Evolutionary conservation across 2,797 vertebrate genomes (phyloP).

Genomic region (Pachyuromys duprasi): DNA sequence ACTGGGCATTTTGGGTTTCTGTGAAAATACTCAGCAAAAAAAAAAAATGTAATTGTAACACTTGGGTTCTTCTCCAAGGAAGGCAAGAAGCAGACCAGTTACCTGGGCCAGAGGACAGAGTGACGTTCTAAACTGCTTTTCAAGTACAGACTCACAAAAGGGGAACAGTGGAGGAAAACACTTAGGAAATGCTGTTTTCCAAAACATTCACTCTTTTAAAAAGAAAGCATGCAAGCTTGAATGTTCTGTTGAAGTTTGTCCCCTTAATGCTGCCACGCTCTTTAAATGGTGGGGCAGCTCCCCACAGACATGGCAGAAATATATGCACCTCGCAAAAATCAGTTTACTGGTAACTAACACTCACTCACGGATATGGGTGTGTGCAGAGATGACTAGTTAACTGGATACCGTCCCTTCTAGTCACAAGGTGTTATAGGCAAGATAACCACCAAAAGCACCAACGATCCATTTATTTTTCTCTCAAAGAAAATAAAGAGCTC

Average conservation of each 20-base stretch:
- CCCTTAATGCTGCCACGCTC: conserved; percentile 69
- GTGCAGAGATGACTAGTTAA: conserved; percentile 33
- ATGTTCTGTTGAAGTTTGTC: conserved; percentile 63
- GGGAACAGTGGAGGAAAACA: conserved; percentile 57
- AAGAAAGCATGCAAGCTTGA: conserved; percentile 49
- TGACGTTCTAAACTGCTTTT: conserved; percentile 47
- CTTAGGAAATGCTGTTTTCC: conserved; percentile 61
- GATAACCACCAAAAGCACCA: conserved; percentile 38
- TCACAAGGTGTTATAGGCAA: conserved; percentile 35
- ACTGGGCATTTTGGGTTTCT: conserved; percentile 47
- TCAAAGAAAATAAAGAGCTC: conserved; percentile 49
- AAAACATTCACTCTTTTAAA: conserved; percentile 53
- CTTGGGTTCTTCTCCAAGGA: conserved; percentile 32
- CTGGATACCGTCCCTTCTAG: conserved; percentile 48
- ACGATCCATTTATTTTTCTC: conserved; percentile 32
- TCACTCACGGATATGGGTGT: conserved; percentile 8
- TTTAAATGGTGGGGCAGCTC: conserved; percentile 51
- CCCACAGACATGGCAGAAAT: conserved; percentile 62
- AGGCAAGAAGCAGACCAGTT: background rate
- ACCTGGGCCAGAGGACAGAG: conserved; percentile 40
- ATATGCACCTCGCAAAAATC: background rate
- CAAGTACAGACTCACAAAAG: conserved; percentile 16
- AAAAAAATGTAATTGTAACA: conserved; percentile 46
- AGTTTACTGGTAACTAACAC: conserved; percentile 34
- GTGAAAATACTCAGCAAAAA: conserved; percentile 52